phyloP scores from a whole-genome alignment of 2,797 vertebrate species.

The Leucoraja ocellata region DNA sequence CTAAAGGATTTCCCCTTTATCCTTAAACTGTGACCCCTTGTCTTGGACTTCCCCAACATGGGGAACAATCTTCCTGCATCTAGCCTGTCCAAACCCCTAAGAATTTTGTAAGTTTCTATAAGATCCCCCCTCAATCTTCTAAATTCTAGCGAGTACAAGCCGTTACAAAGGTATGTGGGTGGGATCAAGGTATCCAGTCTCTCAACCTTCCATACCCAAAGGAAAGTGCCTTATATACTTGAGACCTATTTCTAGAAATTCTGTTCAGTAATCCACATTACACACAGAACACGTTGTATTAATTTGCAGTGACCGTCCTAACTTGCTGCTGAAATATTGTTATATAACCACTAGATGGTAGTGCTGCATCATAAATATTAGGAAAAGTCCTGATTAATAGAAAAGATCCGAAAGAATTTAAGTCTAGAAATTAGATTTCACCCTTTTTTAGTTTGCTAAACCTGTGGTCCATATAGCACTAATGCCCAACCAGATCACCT shows the following conservation, averaged over 20 bases:
- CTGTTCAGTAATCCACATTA: not conserved
- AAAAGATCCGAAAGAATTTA: not conserved
- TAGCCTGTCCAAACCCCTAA: no score
- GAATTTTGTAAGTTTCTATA: no score
- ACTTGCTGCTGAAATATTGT: slow-evolving; percentile 1
- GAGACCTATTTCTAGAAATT: not conserved
- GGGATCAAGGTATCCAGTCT: not conserved
- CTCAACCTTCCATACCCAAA: not conserved
- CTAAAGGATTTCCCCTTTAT: no score
- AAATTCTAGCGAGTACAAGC: no score
- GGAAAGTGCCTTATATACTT: not conserved
- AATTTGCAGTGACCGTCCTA: not conserved
- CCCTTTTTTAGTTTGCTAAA: no score
- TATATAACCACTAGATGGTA: slow-evolving; percentile 28
- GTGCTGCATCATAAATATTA: slow-evolving; percentile 17
- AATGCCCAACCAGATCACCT: no score
- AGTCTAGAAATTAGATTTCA: not conserved
- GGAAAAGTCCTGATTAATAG: not conserved
- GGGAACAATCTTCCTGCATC: no score
- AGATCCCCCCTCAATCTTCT: no score
- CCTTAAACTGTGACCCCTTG: no score
- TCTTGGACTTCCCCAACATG: no score
- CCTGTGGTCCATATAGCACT: no score
- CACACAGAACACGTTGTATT: not conserved
- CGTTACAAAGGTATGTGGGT: not conserved